Evolutionary conservation across 2,888 invertebrate genomes (phyloP), one percentile per base, ranked within the genome.

Genomic region (Automeris io): DNA sequence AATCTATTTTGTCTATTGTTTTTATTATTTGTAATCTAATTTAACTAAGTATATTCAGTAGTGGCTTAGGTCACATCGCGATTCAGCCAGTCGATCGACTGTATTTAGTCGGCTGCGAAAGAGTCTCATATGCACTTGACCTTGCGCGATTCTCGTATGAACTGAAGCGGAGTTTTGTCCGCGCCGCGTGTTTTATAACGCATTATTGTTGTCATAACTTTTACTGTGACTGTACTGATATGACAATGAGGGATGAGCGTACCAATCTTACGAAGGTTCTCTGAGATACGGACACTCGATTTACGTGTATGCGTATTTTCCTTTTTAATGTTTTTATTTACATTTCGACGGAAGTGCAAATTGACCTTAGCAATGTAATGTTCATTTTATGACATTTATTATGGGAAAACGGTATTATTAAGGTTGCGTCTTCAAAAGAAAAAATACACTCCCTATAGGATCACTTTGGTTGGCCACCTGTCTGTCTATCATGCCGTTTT

Each of bases 181-280:
- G 60, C 61, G 60, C 71, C 51, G 66, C 62, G 61, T 67, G 75
- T 83, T 85, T 86, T 86, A 85, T 85, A 83, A 81, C 69, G 74
- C 70, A 68, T 68, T 68, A 73, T 74, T 81, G 80, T 81, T 78
- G 79, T 81, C 71, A 74, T 77, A 76, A 79, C 78, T 80, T 78
- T 82, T 78, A 72, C 74, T 57, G 73, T 52, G 62, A 53, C 54
- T 52, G 45, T 47, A 7, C 33, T 26, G 41, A 37, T 29, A 39
- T 37, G 22, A 40, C 40, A 32, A 41, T 24, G 24, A 6, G 34
- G 18, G 29, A 9, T 37, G 39, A 33, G 19, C 7, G 24, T 32
- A 32, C 22, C n/a, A n/a, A n/a, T n/a, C n/a, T n/a, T n/a, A n/a
- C n/a, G n/a, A n/a, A n/a, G n/a, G n/a, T n/a, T n/a, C n/a, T n/a